Base-by-base conservation (phyloP, 2,797 vertebrate species). In the Peromyscus aztecus region DNA sequence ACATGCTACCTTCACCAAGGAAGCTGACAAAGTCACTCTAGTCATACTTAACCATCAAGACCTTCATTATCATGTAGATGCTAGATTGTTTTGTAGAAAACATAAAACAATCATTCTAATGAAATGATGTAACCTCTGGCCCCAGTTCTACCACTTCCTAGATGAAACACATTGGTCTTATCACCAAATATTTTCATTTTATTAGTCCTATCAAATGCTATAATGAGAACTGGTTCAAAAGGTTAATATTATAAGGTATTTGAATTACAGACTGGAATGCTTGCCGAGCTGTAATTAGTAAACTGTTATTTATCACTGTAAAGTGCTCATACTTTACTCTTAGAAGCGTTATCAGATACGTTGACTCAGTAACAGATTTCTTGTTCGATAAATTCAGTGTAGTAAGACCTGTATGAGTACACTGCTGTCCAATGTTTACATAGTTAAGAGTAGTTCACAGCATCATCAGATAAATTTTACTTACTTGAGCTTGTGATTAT, bases 221-320 rank as follows among this genome's bases (percentile, higher is more conserved):
- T 52, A 86, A 52, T 88, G 23, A 89, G 81, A 90, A 81, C 17
- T 84, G 57, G 11, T 55, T 90, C 19, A 90, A 76, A 71, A 49
- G 67, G 23, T 71, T 86, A n/a, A 91, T 82, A 17, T 40, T 40
- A 82, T 97, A 90, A 96, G 89, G 97, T 52, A n/a, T 81, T 88
- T 55, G 29, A 80, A 65, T 81, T 65, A 40, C 49, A 83, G 29
- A 19, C 31, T 49, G 8, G 29, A 61, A 4, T 11, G 49, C 4
- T 31, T 81, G 10, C 2, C 55, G 81, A 77, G 37, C 13, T 90
- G 0, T 52, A 27, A 23, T 37, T 61, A 52, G 29, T 63, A 67
- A 21, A 52, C 6, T 83, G 24, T 76, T 82, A 8, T 13, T 49
- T 87, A 73, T 61, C 73, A 34, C 11, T 92, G 4, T 84, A 40